phyloP scores from a whole-genome alignment of 2,888 invertebrate genomes.

The Tetramorium bicarinatum region DNA sequence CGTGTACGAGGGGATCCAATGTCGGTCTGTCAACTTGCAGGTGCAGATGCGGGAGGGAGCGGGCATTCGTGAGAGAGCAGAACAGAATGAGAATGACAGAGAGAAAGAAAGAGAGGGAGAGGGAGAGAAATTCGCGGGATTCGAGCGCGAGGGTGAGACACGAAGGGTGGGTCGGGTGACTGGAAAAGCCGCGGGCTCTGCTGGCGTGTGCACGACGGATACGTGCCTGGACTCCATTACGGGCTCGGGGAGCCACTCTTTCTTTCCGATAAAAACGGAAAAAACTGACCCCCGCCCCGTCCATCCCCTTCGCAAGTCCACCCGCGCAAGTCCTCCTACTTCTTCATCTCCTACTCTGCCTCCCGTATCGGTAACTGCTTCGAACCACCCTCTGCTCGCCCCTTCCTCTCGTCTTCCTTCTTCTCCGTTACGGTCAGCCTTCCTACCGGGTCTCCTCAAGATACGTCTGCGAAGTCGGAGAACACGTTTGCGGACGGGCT shows the following conservation, averaged over 20 bases:
- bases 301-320: not conserved
- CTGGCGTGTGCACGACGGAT: conserved; percentile 82
- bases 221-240: conserved; percentile 82
- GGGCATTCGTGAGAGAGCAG: conserved; percentile 30
- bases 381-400: conserved; percentile 61
- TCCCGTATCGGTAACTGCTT: conserved; percentile 76
- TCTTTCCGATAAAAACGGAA: conserved; percentile 80
- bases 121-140: conserved; percentile 46
- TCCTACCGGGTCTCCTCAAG: conserved; percentile 47
- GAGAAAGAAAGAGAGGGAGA: conserved; percentile 43
- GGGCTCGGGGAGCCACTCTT: conserved; percentile 77
- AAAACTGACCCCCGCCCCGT: conserved; percentile 71
- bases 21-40: conserved; percentile 76
- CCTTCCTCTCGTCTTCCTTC: not conserved
- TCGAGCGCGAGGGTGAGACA: conserved; percentile 47
- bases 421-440: conserved; percentile 36
- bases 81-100: conserved; percentile 23
- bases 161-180: conserved; percentile 70
- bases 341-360: conserved; percentile 50
- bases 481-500: conserved; percentile 64
- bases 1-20: conserved; percentile 67
- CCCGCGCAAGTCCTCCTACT: conserved; percentile 31
- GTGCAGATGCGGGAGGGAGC: conserved; percentile 38
- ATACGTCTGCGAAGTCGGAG: conserved; percentile 62
- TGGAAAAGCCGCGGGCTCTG: conserved; percentile 81